Base-by-base conservation (phyloP, 2,888 invertebrate species). In the Sussaba pulchella region DNA sequence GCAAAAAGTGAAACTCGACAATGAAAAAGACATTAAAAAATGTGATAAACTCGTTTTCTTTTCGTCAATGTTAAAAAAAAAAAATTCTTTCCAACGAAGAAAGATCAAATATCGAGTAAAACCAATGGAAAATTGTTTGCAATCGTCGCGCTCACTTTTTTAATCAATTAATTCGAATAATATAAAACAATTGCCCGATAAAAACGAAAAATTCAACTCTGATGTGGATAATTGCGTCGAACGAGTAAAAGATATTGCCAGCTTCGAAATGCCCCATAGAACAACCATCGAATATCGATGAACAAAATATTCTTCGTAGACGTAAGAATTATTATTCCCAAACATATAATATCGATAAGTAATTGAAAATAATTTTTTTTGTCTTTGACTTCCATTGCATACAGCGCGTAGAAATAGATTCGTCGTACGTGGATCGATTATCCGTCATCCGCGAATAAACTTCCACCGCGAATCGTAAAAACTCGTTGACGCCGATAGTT, bases 351-450 rank as follows among this genome's bases (percentile, higher is more conserved):
- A n/a, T 61, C 14, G 52, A 31, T 36, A 69, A 54, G 26, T 64
- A 54, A 39, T 45, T 39, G 36, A 59, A 61, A 59, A 63, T 41
- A 41, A 57, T 41, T 14, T 14, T 81, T 71, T 61, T 26, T 61
- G 69, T 77, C 64, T 50, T 74, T 59, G 70, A 79, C 74, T 79
- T 79, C 74, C 79, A 64, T 26, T 66, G 41, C 74, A 70, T 14
- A 31, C 36, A 54, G 64, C 54, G 21, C 54, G n/a, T 41, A 54
- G 36, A 59, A 12, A 74, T 54, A 70, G 64, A 24, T 66, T 74
- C 50, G 39, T 54, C 26, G 41, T 59, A 31, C 39, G 26, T 52
- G 64, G 54, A 66, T 66, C n/a, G 50, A 41, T 39, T 21, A 3
- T 41, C 52, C 59, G n/a, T 36, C 19, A 69, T 78, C 41, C 39